phyloP scores from a whole-genome alignment of 1,140 invertebrate genomes.

The Vanessa atalanta region DNA sequence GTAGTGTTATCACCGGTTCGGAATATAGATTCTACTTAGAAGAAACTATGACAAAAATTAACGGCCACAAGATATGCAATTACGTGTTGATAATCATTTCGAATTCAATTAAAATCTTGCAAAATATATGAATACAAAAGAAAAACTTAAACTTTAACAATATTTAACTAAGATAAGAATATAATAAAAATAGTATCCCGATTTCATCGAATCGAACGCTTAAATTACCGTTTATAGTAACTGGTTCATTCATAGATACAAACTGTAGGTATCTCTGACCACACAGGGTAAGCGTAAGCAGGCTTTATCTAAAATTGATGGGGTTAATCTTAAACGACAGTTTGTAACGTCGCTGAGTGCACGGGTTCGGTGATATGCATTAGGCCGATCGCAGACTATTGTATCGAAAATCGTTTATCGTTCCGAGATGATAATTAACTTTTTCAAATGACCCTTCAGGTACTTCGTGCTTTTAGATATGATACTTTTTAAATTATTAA shows the following conservation, averaged over 20 bases:
- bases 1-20: too few species aligned
- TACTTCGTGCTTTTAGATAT: too few species aligned
- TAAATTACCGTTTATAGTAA: not conserved
- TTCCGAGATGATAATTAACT: not conserved
- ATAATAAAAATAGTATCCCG: not conserved
- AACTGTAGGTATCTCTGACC: not conserved
- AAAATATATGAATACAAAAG: not conserved
- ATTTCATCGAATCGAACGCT: not conserved
- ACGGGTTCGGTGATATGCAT: not conserved
- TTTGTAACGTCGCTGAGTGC: conserved; percentile 6
- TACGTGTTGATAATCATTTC: too few species aligned
- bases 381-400: not conserved
- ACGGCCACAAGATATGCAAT: too few species aligned
- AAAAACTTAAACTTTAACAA: not conserved
- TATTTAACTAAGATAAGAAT: not conserved
- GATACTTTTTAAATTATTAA: too few species aligned
- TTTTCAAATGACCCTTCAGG: not conserved
- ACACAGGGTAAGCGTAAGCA: conserved; percentile 5
- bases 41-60: not conserved
- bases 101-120: too few species aligned
- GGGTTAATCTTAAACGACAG: conserved; percentile 22
- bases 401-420: not conserved
- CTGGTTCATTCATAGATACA: conserved; percentile 17
- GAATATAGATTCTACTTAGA: not conserved
- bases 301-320: conserved; percentile 18